These are phyloP conservation scores for Podargus strigoides DNA, from an alignment of 2,797 vertebrate genomes.

Conservation along the genomic window DNA sequence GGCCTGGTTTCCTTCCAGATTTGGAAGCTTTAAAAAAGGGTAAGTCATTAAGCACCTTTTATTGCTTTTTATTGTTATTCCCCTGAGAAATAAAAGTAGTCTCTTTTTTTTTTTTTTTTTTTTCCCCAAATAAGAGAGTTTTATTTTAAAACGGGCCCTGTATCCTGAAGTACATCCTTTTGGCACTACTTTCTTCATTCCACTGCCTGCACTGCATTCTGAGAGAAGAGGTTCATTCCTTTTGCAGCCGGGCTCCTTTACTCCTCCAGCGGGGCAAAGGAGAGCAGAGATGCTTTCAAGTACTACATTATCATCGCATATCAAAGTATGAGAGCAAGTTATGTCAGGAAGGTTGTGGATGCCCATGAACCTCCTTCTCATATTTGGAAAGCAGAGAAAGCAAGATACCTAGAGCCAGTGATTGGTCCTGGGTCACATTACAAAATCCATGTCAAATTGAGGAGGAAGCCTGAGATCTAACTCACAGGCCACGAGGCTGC, in stretches of 20 bases:
- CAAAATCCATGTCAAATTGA: neutral
- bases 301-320: neutral
- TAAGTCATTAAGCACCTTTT: slow-evolving; percentile 33
- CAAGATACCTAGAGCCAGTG: neutral
- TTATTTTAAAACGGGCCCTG: neutral
- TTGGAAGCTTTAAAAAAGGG: neutral
- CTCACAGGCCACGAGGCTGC: neutral
- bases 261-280: neutral
- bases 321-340: neutral
- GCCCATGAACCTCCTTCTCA: neutral
- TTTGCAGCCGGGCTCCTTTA: neutral
- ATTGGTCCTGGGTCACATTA: neutral
- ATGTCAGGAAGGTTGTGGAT: neutral
- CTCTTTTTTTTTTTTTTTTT: neutral
- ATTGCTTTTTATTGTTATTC: slow-evolving; percentile 24
- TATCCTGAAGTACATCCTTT: neutral
- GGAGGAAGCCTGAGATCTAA: neutral
- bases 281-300: neutral
- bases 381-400: neutral
- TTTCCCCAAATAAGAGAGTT: neutral
- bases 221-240: neutral
- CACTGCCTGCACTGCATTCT: neutral
- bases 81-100: neutral
- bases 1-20: slow-evolving; percentile 7
- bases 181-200: neutral